These are phyloP conservation scores for Passer domesticus DNA, from an alignment of 2,113 vertebrate genomes.

Conservation along the genomic window DNA sequence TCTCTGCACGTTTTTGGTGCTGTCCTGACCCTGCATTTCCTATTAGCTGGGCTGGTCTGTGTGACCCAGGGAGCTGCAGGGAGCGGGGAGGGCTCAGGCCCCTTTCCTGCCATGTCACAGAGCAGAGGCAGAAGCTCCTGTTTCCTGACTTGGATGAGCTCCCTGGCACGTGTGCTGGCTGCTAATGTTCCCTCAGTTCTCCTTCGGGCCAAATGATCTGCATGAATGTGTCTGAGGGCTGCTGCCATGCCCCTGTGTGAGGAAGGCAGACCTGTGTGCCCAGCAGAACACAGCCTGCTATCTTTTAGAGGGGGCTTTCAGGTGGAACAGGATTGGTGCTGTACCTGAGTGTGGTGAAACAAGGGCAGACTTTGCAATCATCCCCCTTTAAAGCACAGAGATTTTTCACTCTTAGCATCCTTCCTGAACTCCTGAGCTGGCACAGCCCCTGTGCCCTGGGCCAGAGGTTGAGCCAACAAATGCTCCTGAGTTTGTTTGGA, in stretches of 20 bases:
- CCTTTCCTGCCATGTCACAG: not conserved
- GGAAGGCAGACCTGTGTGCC: not conserved
- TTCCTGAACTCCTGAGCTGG: not conserved
- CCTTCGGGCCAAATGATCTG: not conserved
- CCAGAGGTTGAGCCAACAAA: not conserved
- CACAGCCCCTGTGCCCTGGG: not conserved
- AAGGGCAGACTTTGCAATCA: not conserved
- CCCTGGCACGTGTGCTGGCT: not conserved
- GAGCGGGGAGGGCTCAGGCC: not conserved
- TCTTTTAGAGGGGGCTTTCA: not conserved
- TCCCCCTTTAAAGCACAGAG: not conserved
- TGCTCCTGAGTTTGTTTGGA: not conserved
- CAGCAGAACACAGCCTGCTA: not conserved
- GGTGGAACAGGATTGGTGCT: not conserved
- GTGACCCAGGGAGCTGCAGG: not conserved
- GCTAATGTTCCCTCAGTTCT: not conserved
- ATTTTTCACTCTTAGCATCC: not conserved
- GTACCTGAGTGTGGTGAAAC: not conserved
- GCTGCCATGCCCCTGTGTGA: not conserved
- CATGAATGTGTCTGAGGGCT: not conserved
- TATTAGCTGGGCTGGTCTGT: not conserved
- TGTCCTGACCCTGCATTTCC: not conserved
- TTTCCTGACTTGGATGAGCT: slow-evolving; percentile 3
- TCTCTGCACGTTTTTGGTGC: not conserved
- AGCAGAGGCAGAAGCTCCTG: not conserved